phyloP scores from a whole-genome alignment of 2,888 invertebrate genomes.

The Adineta ricciae region DNA sequence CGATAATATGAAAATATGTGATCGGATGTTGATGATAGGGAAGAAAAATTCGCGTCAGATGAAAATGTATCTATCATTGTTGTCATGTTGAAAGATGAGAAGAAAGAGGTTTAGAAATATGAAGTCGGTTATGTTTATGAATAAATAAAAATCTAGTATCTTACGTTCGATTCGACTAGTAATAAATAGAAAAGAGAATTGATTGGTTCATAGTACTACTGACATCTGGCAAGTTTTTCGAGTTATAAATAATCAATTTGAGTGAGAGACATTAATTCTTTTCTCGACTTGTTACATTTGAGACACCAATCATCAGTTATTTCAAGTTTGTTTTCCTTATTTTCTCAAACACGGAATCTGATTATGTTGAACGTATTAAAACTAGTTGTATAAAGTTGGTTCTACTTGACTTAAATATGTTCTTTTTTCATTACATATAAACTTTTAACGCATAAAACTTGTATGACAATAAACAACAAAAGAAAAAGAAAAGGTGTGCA shows the following conservation, averaged over 20 bases:
- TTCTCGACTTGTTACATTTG: no score
- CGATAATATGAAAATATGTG: background rate
- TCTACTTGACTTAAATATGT: background rate
- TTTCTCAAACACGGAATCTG: no score
- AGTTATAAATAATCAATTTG: no score
- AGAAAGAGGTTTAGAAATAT: background rate
- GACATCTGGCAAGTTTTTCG: background rate
- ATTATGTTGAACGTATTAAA: no score
- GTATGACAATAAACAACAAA: background rate
- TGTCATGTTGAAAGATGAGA: background rate
- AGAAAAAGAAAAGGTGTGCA: background rate
- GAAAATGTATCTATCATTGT: background rate
- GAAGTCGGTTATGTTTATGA: no score
- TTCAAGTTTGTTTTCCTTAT: no score
- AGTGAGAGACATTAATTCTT: no score
- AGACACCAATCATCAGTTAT: no score
- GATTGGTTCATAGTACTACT: background rate
- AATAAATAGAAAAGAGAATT: background rate
- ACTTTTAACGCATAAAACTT: background rate
- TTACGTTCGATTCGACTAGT: background rate
- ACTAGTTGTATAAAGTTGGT: no score
- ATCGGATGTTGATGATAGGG: background rate
- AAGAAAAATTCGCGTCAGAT: background rate
- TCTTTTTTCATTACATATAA: background rate
- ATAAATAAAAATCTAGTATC: background rate